A percentile compares a stretch with the other conserved stretches of the same genome.
Conservation (phyloP, 2,113 vertebrate genomes). For the Clarias gariepinus region DNA sequence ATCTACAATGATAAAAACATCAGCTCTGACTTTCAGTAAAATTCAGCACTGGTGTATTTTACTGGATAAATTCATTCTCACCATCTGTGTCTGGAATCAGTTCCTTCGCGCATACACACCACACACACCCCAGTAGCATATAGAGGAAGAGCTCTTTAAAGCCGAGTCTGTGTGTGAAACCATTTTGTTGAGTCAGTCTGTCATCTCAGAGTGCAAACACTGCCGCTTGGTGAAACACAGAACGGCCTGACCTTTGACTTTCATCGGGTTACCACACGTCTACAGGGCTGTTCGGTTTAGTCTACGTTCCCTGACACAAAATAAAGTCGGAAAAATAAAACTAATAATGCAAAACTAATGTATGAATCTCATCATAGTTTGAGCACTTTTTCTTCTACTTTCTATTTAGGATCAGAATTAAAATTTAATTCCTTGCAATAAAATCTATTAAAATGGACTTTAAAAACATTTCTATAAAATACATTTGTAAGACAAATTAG, state of each 20-base stretch:
- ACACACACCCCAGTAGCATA: neutral
- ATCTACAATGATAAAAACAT: neutral
- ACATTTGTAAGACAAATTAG: neutral
- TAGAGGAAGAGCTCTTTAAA: neutral
- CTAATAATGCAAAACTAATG: neutral
- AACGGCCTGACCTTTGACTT: neutral
- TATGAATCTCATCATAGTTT: no score
- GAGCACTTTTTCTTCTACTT: neutral
- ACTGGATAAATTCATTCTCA: neutral
- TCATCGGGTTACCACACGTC: neutral
- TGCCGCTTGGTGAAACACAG: neutral
- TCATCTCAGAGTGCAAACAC: neutral
- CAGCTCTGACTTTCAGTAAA: neutral
- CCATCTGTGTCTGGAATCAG: neutral
- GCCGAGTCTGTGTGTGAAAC: neutral
- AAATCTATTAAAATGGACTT: no score
- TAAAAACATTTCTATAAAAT: neutral
- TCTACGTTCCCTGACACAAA: neutral
- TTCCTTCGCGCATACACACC: neutral
- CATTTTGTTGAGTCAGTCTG: conserved; percentile 8
- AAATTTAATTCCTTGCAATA: neutral
- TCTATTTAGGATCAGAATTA: neutral
- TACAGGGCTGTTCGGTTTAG: neutral
- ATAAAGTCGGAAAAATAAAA: neutral
- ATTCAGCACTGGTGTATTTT: neutral